Conservation (phyloP, 30 jellyfish, hydroid and myxozoan genomes). For the Cassiopea andromeda region DNA sequence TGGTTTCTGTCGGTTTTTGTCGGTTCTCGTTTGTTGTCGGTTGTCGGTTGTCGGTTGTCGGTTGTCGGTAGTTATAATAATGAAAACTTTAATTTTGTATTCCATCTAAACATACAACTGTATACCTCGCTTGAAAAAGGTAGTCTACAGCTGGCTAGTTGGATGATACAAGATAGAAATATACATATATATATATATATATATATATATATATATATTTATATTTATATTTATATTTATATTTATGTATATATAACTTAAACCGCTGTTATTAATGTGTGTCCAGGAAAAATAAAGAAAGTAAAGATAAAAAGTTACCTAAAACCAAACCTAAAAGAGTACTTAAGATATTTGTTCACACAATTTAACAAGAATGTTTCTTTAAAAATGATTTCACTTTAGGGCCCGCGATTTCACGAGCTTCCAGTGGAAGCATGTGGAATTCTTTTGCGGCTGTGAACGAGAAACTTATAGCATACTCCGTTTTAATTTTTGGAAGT, state of each 20-base stretch:
- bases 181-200: too few species aligned
- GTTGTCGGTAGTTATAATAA: too few species aligned
- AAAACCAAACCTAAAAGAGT: not conserved
- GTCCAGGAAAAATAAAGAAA: not conserved
- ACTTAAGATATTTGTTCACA: not conserved
- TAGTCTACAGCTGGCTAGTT: too few species aligned
- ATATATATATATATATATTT: too few species aligned
- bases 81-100: too few species aligned
- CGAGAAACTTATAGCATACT: not conserved
- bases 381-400: not conserved
- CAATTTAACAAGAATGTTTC: not conserved
- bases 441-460: conserved; percentile 3
- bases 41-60: too few species aligned
- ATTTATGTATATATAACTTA: not conserved
- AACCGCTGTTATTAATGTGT: not conserved
- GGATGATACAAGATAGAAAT: too few species aligned
- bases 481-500: not conserved
- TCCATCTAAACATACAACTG: too few species aligned
- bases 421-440: conserved; percentile 11
- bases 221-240: too few species aligned
- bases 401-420: not conserved
- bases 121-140: too few species aligned
- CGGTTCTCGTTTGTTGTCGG: too few species aligned
- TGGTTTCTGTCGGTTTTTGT: too few species aligned
- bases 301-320: not conserved